A percentile compares a stretch with the other conserved stretches of the same genome.
Conservation (phyloP, 2,113 vertebrate species). For the Cardinalis cardinalis region DNA sequence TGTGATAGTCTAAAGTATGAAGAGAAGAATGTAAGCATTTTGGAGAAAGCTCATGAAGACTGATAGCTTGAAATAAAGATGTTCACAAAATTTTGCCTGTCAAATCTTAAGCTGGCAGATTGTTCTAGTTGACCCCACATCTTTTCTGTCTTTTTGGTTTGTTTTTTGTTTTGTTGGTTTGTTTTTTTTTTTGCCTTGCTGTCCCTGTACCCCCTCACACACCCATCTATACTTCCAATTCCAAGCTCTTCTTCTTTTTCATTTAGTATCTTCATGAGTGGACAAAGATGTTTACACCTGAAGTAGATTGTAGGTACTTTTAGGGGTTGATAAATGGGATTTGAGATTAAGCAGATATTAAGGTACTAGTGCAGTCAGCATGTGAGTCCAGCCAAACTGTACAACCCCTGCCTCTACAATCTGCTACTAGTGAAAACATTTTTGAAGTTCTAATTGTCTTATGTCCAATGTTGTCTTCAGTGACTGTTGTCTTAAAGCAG, state of each 20-base stretch:
- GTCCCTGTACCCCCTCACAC: neutral
- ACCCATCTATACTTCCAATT: neutral
- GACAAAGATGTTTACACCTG: constrained; percentile 84
- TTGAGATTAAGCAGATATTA: neutral
- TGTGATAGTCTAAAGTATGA: constrained; percentile 19
- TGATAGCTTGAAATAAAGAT: neutral
- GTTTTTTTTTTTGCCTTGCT: neutral
- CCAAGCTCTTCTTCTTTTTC: neutral
- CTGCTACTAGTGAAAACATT: constrained; percentile 81
- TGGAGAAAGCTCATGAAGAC: neutral
- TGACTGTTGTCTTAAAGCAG: constrained; percentile 54
- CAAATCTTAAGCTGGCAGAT: constrained; percentile 64
- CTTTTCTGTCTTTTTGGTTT: neutral
- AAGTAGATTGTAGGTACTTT: constrained; percentile 78
- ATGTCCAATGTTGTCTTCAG: constrained; percentile 59
- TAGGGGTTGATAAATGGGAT: constrained; percentile 61
- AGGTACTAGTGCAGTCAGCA: constrained; percentile 41
- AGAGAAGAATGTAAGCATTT: constrained; percentile 24
- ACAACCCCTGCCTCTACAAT: constrained; percentile 76
- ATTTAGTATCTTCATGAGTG: constrained; percentile 41
- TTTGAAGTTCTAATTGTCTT: constrained; percentile 68
- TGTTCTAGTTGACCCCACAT: constrained; percentile 68
- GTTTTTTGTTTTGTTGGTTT: neutral
- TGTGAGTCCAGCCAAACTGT: constrained; percentile 21
- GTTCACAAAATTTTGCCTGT: neutral